Percentiles rank a stretch among this genome's conserved stretches.
Evolutionary conservation across 2,797 vertebrate species (phyloP).

Genomic region (Cossypha polioptera): DNA sequence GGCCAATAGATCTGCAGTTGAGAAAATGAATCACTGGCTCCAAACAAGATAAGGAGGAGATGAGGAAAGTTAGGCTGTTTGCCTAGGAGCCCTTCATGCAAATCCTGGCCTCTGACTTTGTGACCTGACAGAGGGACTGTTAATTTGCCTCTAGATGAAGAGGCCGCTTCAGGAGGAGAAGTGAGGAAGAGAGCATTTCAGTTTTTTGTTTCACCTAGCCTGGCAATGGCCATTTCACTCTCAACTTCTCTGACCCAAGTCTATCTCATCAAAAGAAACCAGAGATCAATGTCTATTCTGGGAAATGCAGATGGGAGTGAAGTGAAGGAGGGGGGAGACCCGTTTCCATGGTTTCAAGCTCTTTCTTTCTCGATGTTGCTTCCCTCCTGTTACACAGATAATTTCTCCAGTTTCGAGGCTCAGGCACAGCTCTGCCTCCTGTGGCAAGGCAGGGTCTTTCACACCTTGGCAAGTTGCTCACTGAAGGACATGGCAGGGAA

Average conservation of each 20-base stretch:
- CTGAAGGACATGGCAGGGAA: not conserved
- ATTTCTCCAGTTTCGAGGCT: not conserved
- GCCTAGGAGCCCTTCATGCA: not conserved
- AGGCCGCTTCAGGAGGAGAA: not conserved
- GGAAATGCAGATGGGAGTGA: constrained; percentile 58
- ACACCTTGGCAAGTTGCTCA: not conserved
- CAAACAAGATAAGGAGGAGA: not conserved
- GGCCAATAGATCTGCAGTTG: not conserved
- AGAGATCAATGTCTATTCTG: constrained; percentile 63
- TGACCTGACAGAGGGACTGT: not conserved
- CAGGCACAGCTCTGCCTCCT: not conserved
- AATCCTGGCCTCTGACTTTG: not conserved
- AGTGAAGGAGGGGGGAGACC: not conserved
- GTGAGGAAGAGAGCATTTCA: not conserved
- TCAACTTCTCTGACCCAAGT: constrained; percentile 28
- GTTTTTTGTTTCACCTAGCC: not conserved
- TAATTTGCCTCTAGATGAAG: constrained; percentile 9
- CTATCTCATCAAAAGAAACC: constrained; percentile 50
- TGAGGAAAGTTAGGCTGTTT: constrained; percentile 20
- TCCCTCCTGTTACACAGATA: constrained; percentile 35
- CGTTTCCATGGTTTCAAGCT: constrained; percentile 70
- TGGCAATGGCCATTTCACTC: constrained; percentile 4
- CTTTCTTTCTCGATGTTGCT: not conserved
- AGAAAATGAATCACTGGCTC: constrained; percentile 27
- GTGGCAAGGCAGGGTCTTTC: not conserved